These are phyloP conservation scores for Ferdinandea cuprea DNA, from an alignment of 2,888 invertebrate species.

Conservation along the genomic window DNA sequence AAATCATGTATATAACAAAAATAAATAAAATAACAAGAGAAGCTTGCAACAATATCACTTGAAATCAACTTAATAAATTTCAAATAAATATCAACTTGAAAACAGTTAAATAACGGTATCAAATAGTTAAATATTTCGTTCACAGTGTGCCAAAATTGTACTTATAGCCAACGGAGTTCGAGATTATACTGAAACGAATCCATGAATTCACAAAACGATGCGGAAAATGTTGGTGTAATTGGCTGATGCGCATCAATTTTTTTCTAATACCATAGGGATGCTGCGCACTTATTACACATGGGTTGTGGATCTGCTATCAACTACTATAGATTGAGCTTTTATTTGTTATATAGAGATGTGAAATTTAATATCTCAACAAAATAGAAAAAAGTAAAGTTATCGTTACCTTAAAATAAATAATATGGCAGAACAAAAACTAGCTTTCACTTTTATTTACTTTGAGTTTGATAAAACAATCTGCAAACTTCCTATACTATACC, in stretches of 20 bases:
- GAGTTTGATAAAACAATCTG: too few relatives aligned
- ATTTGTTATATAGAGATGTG: not conserved
- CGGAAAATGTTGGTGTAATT: slow-evolving; percentile 41
- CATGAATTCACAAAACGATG: slow-evolving; percentile 27
- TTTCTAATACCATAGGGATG: slow-evolving; percentile 36
- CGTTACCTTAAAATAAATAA: too few relatives aligned
- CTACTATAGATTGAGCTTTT: slow-evolving; percentile 3
- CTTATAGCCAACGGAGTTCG: slow-evolving; percentile 48
- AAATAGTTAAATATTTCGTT: slow-evolving; percentile 19
- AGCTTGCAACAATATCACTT: slow-evolving; percentile 8
- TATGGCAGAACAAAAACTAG: too few relatives aligned
- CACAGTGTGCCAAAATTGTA: slow-evolving; percentile 18
- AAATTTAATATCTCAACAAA: too few relatives aligned
- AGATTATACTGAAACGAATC: slow-evolving; percentile 50
- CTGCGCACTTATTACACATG: slow-evolving; percentile 65
- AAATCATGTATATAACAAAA: slow-evolving; percentile 1
- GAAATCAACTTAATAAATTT: slow-evolving; percentile 39
- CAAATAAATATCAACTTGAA: slow-evolving; percentile 52
- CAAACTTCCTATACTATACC: too few relatives aligned
- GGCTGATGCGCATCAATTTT: slow-evolving; percentile 48
- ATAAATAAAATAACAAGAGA: not conserved
- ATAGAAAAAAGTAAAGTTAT: too few relatives aligned
- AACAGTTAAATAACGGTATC: slow-evolving; percentile 61
- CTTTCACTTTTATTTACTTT: too few relatives aligned
- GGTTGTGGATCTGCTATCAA: slow-evolving; percentile 35